phyloP scores from a whole-genome alignment of 2,797 vertebrate species.

The Eidolon dupreanum region DNA sequence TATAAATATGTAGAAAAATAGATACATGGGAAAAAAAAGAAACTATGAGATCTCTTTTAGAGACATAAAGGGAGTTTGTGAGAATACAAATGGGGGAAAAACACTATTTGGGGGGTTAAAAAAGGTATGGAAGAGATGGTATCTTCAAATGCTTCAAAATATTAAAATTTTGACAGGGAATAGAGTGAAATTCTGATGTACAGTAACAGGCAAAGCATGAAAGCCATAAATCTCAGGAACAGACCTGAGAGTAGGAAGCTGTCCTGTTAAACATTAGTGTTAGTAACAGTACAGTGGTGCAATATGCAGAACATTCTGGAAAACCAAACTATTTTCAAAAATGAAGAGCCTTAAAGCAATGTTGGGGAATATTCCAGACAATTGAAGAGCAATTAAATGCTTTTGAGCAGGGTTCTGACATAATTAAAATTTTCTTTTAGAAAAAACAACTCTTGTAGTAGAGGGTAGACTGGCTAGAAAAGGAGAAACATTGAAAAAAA shows the following conservation, averaged over 20 bases:
- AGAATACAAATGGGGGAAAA: background rate
- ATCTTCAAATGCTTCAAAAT: background rate
- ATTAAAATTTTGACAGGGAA: background rate
- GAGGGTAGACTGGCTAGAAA: background rate
- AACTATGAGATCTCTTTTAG: background rate
- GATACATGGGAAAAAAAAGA: background rate
- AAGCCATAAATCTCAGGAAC: background rate
- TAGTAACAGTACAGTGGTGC: background rate
- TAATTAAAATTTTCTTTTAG: background rate
- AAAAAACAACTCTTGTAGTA: background rate
- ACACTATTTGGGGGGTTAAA: background rate
- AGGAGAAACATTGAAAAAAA: background rate
- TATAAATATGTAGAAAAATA: background rate
- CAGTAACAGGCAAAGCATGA: background rate
- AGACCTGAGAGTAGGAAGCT: background rate
- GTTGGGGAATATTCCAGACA: background rate
- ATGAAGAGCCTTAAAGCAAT: background rate
- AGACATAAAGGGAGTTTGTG: background rate
- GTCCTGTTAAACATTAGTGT: background rate
- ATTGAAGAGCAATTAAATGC: background rate
- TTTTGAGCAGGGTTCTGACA: background rate
- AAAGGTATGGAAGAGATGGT: background rate
- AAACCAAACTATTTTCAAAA: background rate
- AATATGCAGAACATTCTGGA: background rate
- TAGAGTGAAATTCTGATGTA: background rate